Evolutionary conservation across 2,113 vertebrate genomes (phyloP), one percentile per base, ranked within the genome.

Genomic region (Ondatra zibethicus): DNA sequence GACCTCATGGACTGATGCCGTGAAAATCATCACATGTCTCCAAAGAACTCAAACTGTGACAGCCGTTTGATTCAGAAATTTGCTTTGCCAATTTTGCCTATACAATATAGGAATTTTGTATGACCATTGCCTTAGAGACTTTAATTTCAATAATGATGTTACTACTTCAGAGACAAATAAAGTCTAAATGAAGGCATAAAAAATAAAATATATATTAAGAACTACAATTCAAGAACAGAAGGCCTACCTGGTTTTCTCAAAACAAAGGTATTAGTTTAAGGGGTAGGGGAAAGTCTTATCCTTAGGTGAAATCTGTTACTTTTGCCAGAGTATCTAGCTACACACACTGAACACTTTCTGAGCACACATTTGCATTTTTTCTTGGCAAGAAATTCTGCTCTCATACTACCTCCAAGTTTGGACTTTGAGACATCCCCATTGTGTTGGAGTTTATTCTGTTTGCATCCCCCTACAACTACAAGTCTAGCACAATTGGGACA

Each of bases 71-170:
- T 33, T 61, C 63, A 42, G 76, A 88, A 80, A 7, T 7, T 42
- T 45, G 0, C 52, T 3, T 21, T 63, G 42, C 45, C 63, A 89
- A n/a, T n/a, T n/a, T n/a, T n/a, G n/a, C n/a, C n/a, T n/a, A n/a
- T n/a, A n/a, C n/a, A n/a, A 29, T 66, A 8, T 65, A 45, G 75
- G 73, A 76, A 75, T 29, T 86, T 68, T 72, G 8, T n/a, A 72
- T 89, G 50, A 55, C 27, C 12, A 89, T 16, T 16, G 17, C 23
- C 45, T 88, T 80, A 7, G 14, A 88, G 68, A 58, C 5, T 27
- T 52, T 45, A 42, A 61, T 88, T 92, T 82, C 6, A 90, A 58
- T 33, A 94, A 77, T 68, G n/a, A 17, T 77, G 84, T 95, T 97
- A 39, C 23, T 61, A 39, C 31, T 92, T 55, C 39, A 85, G 50